Evolutionary conservation across 2,797 vertebrate species (phyloP).

Genomic region (Pempheris klunzingeri): DNA sequence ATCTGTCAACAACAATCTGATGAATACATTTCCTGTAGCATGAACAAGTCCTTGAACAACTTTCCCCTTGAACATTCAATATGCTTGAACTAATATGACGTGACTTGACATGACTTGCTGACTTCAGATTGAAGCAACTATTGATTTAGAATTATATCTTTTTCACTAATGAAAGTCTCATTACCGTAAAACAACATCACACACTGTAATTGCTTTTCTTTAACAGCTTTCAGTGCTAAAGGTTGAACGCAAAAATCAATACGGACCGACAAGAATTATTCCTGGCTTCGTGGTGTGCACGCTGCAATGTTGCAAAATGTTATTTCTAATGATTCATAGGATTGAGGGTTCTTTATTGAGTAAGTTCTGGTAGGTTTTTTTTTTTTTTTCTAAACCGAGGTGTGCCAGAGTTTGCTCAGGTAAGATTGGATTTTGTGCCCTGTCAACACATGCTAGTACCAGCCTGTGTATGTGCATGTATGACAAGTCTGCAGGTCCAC

Average conservation of each 20-base stretch:
- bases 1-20: conserved; percentile 36
- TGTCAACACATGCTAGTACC: conserved; percentile 19
- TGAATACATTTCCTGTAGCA: conserved; percentile 34
- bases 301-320: conserved; percentile 34
- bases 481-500: conserved; percentile 25
- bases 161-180: neutral
- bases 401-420: conserved; percentile 46
- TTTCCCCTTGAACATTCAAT: conserved; percentile 19
- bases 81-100: conserved; percentile 22
- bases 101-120: conserved; percentile 6
- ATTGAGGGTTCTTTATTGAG: conserved; percentile 6
- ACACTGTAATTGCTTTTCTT: conserved; percentile 30
- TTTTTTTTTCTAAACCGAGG: neutral
- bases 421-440: conserved; percentile 33
- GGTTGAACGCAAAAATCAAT: conserved; percentile 43
- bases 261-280: conserved; percentile 2
- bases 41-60: conserved; percentile 33
- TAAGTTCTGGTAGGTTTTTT: conserved; percentile 14
- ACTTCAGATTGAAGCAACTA: conserved; percentile 17
- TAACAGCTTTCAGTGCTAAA: conserved; percentile 11
- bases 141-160: conserved; percentile 27
- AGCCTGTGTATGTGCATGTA: conserved; percentile 16
- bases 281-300: conserved; percentile 32
- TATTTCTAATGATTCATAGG: conserved; percentile 31
- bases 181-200: conserved; percentile 25